Conservation (phyloP, 2,113 vertebrate genomes). For the Amphiprion percula region DNA sequence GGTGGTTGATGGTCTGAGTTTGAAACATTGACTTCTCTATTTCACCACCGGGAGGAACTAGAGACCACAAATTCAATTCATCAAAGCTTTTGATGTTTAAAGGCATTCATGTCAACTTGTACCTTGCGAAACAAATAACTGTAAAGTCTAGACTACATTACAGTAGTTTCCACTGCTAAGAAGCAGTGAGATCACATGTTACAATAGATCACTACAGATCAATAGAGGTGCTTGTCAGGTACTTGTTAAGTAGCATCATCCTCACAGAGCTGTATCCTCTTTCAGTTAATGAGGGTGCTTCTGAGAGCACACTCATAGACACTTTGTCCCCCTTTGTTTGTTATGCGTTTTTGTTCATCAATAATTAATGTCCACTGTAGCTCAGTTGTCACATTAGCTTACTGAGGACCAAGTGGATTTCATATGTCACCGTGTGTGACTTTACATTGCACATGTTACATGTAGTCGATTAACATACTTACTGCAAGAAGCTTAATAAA, state of each 20-base stretch:
- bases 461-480: constrained; percentile 7
- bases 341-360: constrained; percentile 80
- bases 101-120: constrained; percentile 1
- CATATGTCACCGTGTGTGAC: constrained; percentile 57
- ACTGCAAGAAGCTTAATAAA: not conserved
- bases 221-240: constrained; percentile 61
- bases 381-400: constrained; percentile 76
- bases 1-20: not conserved
- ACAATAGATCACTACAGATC: constrained; percentile 50
- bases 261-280: constrained; percentile 75
- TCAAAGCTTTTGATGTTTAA: not conserved
- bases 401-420: constrained; percentile 69
- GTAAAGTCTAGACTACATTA: constrained; percentile 5
- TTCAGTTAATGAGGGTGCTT: constrained; percentile 80
- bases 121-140: not conserved
- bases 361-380: constrained; percentile 84
- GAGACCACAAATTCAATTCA: constrained; percentile 73
- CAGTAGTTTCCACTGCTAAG: constrained; percentile 5
- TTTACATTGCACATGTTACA: constrained; percentile 31
- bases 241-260: constrained; percentile 59
- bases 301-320: constrained; percentile 81
- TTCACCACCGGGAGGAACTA: constrained; percentile 81
- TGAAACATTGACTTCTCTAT: not conserved
- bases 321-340: constrained; percentile 85
- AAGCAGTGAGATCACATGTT: constrained; percentile 18